Conservation (phyloP, 2,113 vertebrate species). For the Psilopsiagon aymara region DNA sequence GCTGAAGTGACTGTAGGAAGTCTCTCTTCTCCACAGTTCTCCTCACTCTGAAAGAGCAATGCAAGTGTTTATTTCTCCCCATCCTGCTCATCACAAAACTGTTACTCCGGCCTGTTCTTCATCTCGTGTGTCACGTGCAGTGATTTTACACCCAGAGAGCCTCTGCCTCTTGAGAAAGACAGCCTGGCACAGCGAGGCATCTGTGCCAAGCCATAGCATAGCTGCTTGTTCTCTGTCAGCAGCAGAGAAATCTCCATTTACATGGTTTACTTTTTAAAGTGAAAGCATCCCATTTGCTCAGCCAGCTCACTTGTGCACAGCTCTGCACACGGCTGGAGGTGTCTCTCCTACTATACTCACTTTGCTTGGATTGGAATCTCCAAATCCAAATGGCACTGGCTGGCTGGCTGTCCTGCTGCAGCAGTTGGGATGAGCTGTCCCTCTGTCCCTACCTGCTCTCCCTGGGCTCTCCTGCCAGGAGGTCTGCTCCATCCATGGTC, state of each 20-base stretch:
- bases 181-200: background rate
- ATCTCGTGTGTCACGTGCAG: background rate
- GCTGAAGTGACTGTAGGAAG: background rate
- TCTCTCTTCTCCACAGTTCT: background rate
- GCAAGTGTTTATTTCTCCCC: background rate
- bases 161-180: background rate
- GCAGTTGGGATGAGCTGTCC: background rate
- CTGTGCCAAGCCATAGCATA: background rate
- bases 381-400: background rate
- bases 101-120: background rate
- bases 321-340: background rate
- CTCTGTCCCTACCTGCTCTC: background rate
- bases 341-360: accelerated
- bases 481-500: background rate
- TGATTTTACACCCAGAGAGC: background rate
- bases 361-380: accelerated
- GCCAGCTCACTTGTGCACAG: accelerated
- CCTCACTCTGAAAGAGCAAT: background rate
- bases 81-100: background rate
- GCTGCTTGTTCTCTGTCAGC: background rate
- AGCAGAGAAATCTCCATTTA: background rate
- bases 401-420: accelerated
- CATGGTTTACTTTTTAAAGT: background rate
- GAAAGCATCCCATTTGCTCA: background rate
- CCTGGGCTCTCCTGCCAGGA: background rate